Evolutionary conservation across 2,113 vertebrate genomes (phyloP).

Genomic region (Acrocephalus kingi): DNA sequence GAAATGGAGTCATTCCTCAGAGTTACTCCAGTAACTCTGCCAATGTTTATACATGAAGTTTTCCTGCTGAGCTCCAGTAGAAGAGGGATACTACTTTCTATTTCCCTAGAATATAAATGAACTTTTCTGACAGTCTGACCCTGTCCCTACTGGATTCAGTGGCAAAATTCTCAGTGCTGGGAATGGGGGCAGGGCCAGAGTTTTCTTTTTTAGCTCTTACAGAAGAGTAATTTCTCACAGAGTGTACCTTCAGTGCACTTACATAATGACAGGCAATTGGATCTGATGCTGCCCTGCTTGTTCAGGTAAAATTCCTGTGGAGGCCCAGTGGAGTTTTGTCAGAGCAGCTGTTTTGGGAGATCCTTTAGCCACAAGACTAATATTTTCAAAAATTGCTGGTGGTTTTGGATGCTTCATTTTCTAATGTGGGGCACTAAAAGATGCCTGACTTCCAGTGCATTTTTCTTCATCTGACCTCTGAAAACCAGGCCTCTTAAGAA

Average conservation of each 20-base stretch:
- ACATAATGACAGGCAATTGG: neutral
- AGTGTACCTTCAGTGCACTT: neutral
- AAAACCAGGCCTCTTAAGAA: slow-evolving; percentile 1
- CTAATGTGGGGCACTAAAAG: neutral
- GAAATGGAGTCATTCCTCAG: slow-evolving; percentile 54
- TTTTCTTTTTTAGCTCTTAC: neutral
- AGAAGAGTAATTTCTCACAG: neutral
- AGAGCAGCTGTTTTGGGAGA: neutral
- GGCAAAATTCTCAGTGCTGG: neutral
- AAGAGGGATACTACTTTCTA: slow-evolving; percentile 46
- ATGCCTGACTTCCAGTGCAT: neutral
- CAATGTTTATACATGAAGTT: slow-evolving; percentile 60
- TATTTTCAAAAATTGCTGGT: neutral
- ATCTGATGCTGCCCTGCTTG: neutral
- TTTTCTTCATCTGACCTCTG: neutral
- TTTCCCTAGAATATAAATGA: slow-evolving; percentile 65
- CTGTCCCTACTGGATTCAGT: neutral
- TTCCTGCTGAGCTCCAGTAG: slow-evolving; percentile 45
- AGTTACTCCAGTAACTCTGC: slow-evolving; percentile 55
- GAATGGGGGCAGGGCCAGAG: neutral
- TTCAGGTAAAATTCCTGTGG: neutral
- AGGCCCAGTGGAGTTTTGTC: neutral
- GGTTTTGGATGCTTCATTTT: slow-evolving; percentile 35
- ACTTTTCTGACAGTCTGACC: slow-evolving; percentile 12
- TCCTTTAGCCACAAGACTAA: neutral